Conservation (phyloP, 2,797 vertebrate species). For the Champsocephalus gunnari region DNA sequence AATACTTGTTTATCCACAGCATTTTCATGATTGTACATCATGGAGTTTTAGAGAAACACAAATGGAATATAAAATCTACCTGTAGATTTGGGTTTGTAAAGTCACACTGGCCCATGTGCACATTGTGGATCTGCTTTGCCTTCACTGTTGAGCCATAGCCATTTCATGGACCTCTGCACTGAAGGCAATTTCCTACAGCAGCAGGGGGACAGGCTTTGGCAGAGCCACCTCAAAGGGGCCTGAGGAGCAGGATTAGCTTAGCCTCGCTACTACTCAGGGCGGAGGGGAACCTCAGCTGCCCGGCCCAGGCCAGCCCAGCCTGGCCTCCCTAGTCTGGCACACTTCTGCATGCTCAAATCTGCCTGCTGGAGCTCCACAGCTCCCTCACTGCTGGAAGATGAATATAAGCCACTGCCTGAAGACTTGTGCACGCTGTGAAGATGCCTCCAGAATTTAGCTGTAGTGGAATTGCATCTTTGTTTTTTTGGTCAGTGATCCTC, state of each 20-base stretch:
- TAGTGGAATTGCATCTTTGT: constrained; percentile 56
- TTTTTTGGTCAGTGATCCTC: constrained; percentile 25
- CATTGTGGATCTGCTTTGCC: constrained; percentile 30
- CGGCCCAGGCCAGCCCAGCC: constrained; percentile 60
- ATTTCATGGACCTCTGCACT: constrained; percentile 81
- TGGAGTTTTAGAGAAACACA: background rate
- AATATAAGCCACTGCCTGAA: constrained; percentile 59
- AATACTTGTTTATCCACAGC: background rate
- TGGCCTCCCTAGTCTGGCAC: constrained; percentile 72
- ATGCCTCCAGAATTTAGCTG: constrained; percentile 51
- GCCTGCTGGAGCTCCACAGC: constrained; percentile 58
- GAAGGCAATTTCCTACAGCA: constrained; percentile 87
- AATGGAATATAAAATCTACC: constrained; percentile 41
- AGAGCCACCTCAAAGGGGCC: constrained; percentile 78
- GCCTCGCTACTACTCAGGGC: constrained; percentile 76
- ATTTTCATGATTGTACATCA: background rate
- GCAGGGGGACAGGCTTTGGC: constrained; percentile 83
- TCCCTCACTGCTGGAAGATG: constrained; percentile 64
- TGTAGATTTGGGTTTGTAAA: constrained; percentile 56
- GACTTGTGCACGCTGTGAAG: constrained; percentile 48
- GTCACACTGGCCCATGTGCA: constrained; percentile 41
- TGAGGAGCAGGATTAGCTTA: constrained; percentile 82
- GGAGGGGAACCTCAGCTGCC: constrained; percentile 77
- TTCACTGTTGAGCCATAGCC: constrained; percentile 57
- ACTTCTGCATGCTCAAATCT: constrained; percentile 55